Conservation (phyloP, 2,888 invertebrate genomes). For the Phortica magna region DNA sequence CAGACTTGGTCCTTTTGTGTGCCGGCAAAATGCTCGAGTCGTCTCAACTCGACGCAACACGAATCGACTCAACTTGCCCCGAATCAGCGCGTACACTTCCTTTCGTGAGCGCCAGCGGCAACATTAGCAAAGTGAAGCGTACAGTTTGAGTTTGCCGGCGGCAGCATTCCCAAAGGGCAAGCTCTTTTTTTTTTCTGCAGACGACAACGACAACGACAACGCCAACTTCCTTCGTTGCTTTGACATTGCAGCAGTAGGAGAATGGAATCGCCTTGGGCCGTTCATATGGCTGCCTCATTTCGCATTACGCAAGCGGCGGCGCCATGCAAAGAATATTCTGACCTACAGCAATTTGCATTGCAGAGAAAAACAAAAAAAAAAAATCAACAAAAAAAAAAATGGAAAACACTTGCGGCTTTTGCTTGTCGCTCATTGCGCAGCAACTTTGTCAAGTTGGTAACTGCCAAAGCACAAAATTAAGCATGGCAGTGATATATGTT, state of each 20-base stretch:
- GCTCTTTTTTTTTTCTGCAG: conserved; percentile 66
- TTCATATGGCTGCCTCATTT: conserved; percentile 24
- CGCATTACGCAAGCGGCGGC: conserved; percentile 5
- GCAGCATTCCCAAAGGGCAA: conserved; percentile 5
- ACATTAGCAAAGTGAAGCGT: conserved; percentile 71
- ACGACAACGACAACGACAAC: conserved; percentile 42
- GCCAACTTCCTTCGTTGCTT: conserved; percentile 51
- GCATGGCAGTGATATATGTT: background rate
- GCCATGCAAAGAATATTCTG: background rate
- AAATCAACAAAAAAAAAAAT: background rate
- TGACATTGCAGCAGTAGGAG: conserved; percentile 43
- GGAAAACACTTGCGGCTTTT: background rate
- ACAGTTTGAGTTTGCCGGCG: conserved; percentile 43
- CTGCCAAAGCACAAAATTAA: background rate
- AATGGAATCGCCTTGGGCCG: conserved; percentile 11
- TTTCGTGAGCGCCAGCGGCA: conserved; percentile 55
- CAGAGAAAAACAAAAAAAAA: background rate
- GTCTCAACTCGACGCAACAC: background rate
- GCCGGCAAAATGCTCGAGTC: background rate
- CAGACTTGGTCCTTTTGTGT: conserved; percentile 36
- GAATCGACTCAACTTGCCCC: background rate
- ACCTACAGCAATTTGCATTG: conserved; percentile 18
- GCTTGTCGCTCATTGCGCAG: conserved; percentile 1
- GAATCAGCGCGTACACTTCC: conserved; percentile 14
- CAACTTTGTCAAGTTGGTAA: conserved; percentile 16